A percentile compares a stretch with the other conserved stretches of the same genome.
Conservation (phyloP, 2,113 vertebrate genomes). For the Thermophis baileyi region DNA sequence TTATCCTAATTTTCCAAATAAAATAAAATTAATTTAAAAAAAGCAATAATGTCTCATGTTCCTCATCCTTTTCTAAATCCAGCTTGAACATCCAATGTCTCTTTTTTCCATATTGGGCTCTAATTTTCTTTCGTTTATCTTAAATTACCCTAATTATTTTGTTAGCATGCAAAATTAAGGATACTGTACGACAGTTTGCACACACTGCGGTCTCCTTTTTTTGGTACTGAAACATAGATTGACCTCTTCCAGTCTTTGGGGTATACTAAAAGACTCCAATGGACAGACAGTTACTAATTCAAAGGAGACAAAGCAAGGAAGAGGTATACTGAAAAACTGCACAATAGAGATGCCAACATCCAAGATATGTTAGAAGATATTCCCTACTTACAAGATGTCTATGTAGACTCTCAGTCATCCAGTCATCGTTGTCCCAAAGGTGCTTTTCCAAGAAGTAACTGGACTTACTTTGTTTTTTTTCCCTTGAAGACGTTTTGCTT, state of each 20-base stretch:
- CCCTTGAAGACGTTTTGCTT: background rate
- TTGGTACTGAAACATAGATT: background rate
- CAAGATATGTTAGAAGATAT: background rate
- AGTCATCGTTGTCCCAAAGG: background rate
- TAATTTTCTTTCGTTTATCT: background rate
- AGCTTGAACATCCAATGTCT: background rate
- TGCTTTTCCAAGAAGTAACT: background rate
- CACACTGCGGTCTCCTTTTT: background rate
- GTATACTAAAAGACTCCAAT: background rate
- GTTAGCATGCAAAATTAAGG: background rate
- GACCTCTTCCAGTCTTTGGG: background rate
- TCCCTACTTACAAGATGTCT: background rate
- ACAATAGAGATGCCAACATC: background rate
- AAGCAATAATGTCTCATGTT: background rate
- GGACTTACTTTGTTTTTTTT: background rate
- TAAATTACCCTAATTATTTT: background rate
- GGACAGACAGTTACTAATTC: background rate
- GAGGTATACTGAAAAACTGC: background rate
- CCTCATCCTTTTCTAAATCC: background rate
- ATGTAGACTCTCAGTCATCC: background rate
- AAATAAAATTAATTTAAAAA: background rate
- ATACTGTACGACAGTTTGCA: background rate
- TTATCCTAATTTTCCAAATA: background rate
- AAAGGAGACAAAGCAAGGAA: background rate
- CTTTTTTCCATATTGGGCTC: background rate